Conservation (phyloP, 2,113 vertebrate species). For the Mystacornis crossleyi region DNA sequence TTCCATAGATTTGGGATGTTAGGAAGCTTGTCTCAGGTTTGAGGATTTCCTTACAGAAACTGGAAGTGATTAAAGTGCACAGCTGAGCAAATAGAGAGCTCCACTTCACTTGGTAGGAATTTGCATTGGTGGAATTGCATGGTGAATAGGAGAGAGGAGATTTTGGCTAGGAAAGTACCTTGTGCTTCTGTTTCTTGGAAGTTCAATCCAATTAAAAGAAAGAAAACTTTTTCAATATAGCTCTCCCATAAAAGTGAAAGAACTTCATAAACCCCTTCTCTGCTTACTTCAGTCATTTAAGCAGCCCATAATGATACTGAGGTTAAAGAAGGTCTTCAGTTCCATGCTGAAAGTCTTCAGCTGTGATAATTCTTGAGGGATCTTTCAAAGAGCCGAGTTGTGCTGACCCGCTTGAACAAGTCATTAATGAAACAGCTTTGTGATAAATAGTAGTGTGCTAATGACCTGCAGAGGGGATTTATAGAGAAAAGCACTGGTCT, state of each 20-base stretch:
- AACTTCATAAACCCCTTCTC: neutral
- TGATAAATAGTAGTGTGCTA: slow-evolving; percentile 7
- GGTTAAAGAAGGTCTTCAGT: neutral
- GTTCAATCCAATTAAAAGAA: neutral
- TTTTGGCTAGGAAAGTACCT: neutral
- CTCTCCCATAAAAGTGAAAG: neutral
- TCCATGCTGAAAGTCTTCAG: neutral
- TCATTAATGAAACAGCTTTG: slow-evolving; percentile 17
- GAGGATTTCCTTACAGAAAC: neutral
- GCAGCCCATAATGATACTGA: neutral
- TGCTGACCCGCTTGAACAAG: neutral
- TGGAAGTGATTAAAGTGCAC: neutral
- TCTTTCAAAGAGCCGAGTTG: neutral
- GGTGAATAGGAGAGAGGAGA: neutral
- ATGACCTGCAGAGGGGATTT: neutral
- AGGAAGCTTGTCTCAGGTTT: neutral
- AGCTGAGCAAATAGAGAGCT: neutral
- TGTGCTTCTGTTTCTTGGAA: neutral
- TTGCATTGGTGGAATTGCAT: neutral
- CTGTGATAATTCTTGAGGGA: slow-evolving; percentile 3
- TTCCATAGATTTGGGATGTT: neutral
- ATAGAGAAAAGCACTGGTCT: neutral
- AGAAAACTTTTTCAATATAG: neutral
- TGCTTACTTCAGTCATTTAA: neutral
- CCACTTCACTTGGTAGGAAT: neutral